Base-by-base conservation (phyloP, 2,888 invertebrate species). In the Epinotia bilunana region DNA sequence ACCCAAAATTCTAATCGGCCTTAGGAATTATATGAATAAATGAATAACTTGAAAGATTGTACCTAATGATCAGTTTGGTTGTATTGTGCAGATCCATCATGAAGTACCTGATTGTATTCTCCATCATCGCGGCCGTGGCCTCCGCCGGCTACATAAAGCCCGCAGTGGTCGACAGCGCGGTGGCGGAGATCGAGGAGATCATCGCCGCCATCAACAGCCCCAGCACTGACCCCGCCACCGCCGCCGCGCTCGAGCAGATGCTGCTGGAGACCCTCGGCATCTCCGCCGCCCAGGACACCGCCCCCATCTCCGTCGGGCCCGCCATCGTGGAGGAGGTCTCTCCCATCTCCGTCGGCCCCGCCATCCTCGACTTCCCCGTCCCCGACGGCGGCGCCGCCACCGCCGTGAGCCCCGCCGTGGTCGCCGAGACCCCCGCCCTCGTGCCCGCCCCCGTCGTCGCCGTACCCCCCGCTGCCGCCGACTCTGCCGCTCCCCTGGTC, bases 31-130 rank as follows among this genome's bases (percentile, higher is more conserved):
- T 39, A 39, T 39, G 7, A 39, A 39, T 9, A 9, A 39, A 7
- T 39, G 1, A 39, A 9, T 39, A 28, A 3, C 7, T 6, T 39
- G 39, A 9, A 9, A 39, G 0, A 39, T 39, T 7, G 9, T 39
- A 39, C 9, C 9, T 39, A 39, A 9, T 7, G 7, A 9, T 39
- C 1, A 39, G 9, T 39, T 9, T 39, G 39, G 39, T 39, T 53
- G n/a, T 53, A n/a, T n/a, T 53, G n/a, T n/a, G 13, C 78, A 88
- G 87, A 83, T 73, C 76, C 79, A 85, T 84, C 76, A 91, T 90
- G 91, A 90, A 90, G 85, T 87, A 85, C 85, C 81, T 88, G 82
- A 74, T 89, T 74, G 88, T 84, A 57, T 84, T 90, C 81, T 84
- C 81, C 73, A 84, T 86, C 78, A 70, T 88, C 74, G 82, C 87